These are phyloP conservation scores for Muscina levida DNA, from an alignment of 2,888 invertebrate species.

Conservation along the genomic window DNA sequence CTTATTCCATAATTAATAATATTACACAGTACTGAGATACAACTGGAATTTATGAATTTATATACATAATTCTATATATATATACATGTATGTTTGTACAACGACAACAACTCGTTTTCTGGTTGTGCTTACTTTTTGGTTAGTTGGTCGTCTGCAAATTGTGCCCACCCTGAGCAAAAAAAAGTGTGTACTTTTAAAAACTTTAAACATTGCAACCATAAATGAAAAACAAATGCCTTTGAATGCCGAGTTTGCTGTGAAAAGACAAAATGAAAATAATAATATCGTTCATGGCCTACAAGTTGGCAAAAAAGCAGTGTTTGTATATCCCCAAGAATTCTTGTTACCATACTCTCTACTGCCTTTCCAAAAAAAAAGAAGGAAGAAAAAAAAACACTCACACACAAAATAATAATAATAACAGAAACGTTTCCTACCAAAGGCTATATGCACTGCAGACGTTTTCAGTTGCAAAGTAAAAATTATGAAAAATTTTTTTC, in stretches of 20 bases:
- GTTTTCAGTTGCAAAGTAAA: slow-evolving; percentile 29
- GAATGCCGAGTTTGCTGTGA: slow-evolving; percentile 22
- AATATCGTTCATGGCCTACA: slow-evolving; percentile 65
- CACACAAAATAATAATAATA: slow-evolving; percentile 21
- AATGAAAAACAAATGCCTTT: slow-evolving; percentile 56
- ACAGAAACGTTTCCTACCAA: slow-evolving; percentile 31
- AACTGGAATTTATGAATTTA: slow-evolving; percentile 24
- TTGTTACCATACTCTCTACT: too few relatives aligned
- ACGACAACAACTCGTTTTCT: background rate
- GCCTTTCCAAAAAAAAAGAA: too few relatives aligned
- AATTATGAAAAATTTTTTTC: slow-evolving; percentile 26
- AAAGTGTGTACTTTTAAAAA: slow-evolving; percentile 19
- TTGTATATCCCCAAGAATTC: slow-evolving; percentile 18
- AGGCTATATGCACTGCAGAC: slow-evolving; percentile 55
- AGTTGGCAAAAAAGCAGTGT: slow-evolving; percentile 39
- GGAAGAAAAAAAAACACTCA: too few relatives aligned
- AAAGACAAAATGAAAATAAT: slow-evolving; percentile 41
- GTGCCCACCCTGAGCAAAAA: background rate
- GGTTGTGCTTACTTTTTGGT: slow-evolving; percentile 4
- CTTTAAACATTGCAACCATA: slow-evolving; percentile 52
- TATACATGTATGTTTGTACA: slow-evolving; percentile 17
- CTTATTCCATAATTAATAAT: slow-evolving; percentile 69
- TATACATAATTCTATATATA: background rate
- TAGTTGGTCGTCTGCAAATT: slow-evolving; percentile 9
- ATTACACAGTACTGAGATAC: slow-evolving; percentile 3